Percentiles rank a stretch among this genome's conserved stretches.
These are phyloP conservation scores for Willowsia nigromaculata DNA, from an alignment of 2,888 invertebrate species.

Conservation along the genomic window DNA sequence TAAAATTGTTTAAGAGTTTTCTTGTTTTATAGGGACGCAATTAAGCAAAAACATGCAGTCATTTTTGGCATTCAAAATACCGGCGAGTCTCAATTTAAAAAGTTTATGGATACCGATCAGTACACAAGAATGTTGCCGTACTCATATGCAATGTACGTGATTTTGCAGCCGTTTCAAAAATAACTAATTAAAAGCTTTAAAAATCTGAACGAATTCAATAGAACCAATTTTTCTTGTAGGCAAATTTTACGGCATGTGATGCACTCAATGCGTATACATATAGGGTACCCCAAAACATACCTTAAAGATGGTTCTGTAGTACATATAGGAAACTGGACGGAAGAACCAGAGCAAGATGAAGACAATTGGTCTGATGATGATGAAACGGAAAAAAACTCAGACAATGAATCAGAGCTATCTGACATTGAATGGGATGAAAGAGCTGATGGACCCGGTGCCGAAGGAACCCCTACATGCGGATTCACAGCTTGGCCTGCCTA, in stretches of 20 bases:
- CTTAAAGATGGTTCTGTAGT: neutral
- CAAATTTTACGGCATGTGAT: neutral
- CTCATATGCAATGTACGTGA: neutral
- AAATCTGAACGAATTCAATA: neutral
- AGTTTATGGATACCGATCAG: neutral
- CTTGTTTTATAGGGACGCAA: neutral
- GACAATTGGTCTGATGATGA: too few species aligned
- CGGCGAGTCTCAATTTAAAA: neutral
- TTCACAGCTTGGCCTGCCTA: too few species aligned
- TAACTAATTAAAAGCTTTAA: neutral
- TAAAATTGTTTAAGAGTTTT: neutral
- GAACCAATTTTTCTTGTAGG: neutral
- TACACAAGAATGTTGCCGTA: too few species aligned
- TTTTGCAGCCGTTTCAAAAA: neutral
- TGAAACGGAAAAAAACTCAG: too few species aligned
- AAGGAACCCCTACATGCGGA: too few species aligned
- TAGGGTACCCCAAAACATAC: neutral
- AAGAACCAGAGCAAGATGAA: too few species aligned
- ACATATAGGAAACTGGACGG: neutral
- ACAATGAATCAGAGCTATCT: too few species aligned
- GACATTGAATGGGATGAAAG: too few species aligned
- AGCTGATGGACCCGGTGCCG: too few species aligned
- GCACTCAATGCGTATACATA: neutral
- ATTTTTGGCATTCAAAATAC: neutral
- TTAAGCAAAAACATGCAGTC: neutral